phyloP scores from a whole-genome alignment of 2,113 vertebrate genomes.

The Anser brachyrhynchus region DNA sequence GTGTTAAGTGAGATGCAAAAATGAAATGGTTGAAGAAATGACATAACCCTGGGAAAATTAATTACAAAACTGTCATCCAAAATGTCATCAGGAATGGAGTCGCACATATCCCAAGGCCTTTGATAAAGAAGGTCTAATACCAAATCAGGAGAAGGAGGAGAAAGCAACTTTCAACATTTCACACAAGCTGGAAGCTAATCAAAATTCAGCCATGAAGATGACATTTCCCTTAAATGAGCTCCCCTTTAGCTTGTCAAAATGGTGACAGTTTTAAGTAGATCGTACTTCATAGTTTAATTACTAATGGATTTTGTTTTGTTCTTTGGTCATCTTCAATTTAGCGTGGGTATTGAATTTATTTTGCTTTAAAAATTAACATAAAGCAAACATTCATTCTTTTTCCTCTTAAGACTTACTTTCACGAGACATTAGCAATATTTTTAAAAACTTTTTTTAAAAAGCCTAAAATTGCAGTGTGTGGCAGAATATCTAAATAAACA shows the following conservation, averaged over 20 bases:
- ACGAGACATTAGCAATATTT: not conserved
- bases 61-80: not conserved
- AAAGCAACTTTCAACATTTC: not conserved
- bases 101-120: not conserved
- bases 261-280: not conserved
- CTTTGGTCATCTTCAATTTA: not conserved
- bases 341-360: not conserved
- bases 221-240: not conserved
- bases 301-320: not conserved
- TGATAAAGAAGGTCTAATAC: not conserved
- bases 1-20: not conserved
- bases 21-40: not conserved
- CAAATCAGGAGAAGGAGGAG: not conserved
- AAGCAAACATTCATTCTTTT: not conserved
- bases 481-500: not conserved
- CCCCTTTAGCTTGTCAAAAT: slow-evolving; percentile 12
- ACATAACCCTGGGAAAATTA: not conserved
- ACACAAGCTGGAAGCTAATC: not conserved
- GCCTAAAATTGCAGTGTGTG: not conserved
- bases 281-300: not conserved
- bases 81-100: not conserved
- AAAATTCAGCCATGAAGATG: not conserved
- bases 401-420: not conserved
- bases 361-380: not conserved
- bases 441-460: not conserved